These are phyloP conservation scores for Crypturellus tataupa DNA, from an alignment of 2,797 vertebrate species.

Conservation along the genomic window DNA sequence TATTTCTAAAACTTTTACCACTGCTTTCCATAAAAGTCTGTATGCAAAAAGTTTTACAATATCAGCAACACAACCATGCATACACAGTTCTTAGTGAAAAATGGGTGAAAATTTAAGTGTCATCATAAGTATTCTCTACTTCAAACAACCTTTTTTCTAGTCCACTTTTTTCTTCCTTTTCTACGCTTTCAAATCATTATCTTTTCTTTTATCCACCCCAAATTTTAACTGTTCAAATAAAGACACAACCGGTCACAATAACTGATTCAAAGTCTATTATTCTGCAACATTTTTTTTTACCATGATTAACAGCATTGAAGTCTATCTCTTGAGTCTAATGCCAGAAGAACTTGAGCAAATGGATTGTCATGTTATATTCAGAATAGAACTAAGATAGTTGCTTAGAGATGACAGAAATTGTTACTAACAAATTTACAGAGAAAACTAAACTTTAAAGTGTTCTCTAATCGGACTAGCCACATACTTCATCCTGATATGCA, in stretches of 20 bases:
- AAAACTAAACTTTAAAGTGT: not conserved
- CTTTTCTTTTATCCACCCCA: not conserved
- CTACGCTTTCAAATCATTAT: not conserved
- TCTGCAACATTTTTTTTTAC: not conserved
- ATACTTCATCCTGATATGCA: not conserved
- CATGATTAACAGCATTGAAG: not conserved
- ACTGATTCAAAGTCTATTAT: not conserved
- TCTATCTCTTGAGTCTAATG: not conserved
- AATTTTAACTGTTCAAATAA: not conserved
- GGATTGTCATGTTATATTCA: not conserved
- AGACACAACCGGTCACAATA: not conserved
- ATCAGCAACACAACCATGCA: not conserved
- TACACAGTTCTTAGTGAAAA: not conserved
- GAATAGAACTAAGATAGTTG: not conserved
- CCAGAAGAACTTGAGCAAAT: not conserved
- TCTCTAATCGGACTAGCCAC: not conserved
- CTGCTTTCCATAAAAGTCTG: no score
- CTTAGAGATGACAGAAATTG: not conserved
- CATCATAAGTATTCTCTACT: not conserved
- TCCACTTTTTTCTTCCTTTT: fast-evolving
- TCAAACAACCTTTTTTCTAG: not conserved
- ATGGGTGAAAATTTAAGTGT: no score
- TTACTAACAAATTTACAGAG: not conserved
- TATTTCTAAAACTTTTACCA: not conserved
- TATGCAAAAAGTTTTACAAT: not conserved